These are phyloP conservation scores for Corvus moneduloides DNA, from an alignment of 2,113 vertebrate genomes.

Conservation along the genomic window DNA sequence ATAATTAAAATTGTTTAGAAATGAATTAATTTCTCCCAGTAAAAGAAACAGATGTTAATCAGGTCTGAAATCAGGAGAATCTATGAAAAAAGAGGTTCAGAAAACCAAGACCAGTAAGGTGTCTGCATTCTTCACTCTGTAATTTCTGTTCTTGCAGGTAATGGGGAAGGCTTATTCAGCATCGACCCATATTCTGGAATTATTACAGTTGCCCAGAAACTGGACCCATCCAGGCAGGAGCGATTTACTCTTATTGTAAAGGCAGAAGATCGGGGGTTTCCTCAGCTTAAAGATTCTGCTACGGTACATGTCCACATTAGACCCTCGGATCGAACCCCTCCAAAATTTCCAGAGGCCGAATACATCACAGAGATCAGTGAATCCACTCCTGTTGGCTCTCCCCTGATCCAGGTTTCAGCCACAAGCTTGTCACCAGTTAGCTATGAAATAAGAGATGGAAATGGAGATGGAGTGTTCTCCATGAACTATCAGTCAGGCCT, in stretches of 20 bases:
- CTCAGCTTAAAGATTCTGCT: constrained; percentile 81
- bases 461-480: constrained; percentile 81
- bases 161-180: constrained; percentile 82
- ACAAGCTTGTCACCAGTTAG: constrained; percentile 82
- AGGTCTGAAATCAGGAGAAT: neutral
- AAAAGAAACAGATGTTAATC: neutral
- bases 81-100: neutral
- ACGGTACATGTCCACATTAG: constrained; percentile 78
- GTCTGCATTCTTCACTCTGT: neutral
- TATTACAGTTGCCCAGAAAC: constrained; percentile 78
- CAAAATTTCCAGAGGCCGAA: constrained; percentile 82
- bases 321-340: constrained; percentile 83
- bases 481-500: constrained; percentile 89
- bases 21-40: neutral
- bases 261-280: constrained; percentile 89
- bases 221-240: constrained; percentile 75
- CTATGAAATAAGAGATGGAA: constrained; percentile 87
- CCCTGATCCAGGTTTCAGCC: constrained; percentile 81
- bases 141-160: constrained; percentile 79
- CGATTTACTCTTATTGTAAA: constrained; percentile 84
- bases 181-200: constrained; percentile 81
- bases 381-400: constrained; percentile 73
- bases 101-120: neutral
- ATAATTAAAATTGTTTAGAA: constrained; percentile 5
- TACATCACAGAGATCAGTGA: constrained; percentile 92